phyloP scores from a whole-genome alignment of 2,888 invertebrate species.

The Apotomis betuletana region DNA sequence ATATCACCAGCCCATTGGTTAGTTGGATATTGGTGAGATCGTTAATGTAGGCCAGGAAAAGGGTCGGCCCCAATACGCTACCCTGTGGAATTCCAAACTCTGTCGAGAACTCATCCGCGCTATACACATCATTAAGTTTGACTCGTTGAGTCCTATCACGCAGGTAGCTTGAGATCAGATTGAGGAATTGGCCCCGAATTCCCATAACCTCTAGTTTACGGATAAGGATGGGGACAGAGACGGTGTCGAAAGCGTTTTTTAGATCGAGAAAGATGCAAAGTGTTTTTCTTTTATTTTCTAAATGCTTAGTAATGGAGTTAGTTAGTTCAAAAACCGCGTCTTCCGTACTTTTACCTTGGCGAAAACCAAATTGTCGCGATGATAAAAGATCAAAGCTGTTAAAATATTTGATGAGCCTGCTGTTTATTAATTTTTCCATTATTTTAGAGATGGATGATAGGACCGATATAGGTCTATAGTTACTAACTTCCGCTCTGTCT shows the following conservation, averaged over 20 bases:
- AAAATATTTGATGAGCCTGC: neutral
- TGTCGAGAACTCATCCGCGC: constrained; percentile 8
- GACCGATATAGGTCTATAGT: no score
- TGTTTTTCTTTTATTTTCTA: constrained; percentile 1
- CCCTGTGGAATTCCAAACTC: neutral
- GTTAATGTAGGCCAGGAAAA: no score
- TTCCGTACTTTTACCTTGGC: constrained; percentile 1
- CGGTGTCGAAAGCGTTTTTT: no score
- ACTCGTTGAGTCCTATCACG: constrained; percentile 25
- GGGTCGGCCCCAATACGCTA: no score
- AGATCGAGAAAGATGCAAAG: neutral
- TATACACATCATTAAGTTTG: constrained; percentile 18
- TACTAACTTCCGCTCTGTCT: neutral
- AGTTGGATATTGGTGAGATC: neutral
- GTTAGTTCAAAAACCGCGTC: no score
- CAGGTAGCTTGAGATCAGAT: constrained; percentile 18
- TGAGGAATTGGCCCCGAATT: neutral
- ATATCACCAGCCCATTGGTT: constrained; percentile 24
- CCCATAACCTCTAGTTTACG: neutral
- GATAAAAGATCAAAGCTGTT: constrained; percentile 5
- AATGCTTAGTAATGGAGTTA: no score
- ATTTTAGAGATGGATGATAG: no score
- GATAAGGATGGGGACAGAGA: no score
- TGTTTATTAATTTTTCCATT: constrained; percentile 2
- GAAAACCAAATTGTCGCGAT: constrained; percentile 14